Percentiles rank a stretch among this genome's conserved stretches.
Evolutionary conservation across 2,797 vertebrate species (phyloP).

Genomic region (Florisuga fusca): DNA sequence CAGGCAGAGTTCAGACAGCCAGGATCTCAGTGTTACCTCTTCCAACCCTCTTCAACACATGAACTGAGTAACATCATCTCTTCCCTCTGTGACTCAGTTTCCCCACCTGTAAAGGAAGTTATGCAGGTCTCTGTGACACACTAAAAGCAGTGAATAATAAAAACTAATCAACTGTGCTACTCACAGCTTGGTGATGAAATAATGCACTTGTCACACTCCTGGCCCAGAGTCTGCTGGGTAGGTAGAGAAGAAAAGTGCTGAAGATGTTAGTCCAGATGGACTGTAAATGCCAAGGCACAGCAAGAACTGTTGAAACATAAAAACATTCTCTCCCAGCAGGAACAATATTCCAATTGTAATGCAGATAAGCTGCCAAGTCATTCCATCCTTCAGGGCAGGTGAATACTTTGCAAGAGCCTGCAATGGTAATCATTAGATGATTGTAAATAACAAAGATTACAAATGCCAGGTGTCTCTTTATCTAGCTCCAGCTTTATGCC

Average conservation of each 20-base stretch:
- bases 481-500: background rate
- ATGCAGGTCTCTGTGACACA: background rate
- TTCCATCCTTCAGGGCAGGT: slow-evolving; percentile 14
- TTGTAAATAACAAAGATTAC: slow-evolving; percentile 6
- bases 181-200: background rate
- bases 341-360: slow-evolving; percentile 17
- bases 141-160: background rate
- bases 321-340: slow-evolving; percentile 25
- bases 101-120: background rate
- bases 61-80: background rate
- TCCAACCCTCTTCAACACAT: background rate
- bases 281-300: slow-evolving; percentile 12
- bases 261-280: slow-evolving; percentile 11
- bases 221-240: background rate
- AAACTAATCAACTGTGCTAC: background rate
- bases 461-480: background rate
- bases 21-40: background rate
- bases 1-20: background rate
- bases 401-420: background rate
- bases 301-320: slow-evolving; percentile 19
- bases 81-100: background rate
- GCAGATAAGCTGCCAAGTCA: background rate
- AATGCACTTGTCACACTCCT: background rate
- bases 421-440: background rate
- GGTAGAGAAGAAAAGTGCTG: background rate